Percentiles rank a stretch among this genome's conserved stretches.
phyloP scores from a whole-genome alignment of 2,113 vertebrate genomes.

The Procavia capensis region DNA sequence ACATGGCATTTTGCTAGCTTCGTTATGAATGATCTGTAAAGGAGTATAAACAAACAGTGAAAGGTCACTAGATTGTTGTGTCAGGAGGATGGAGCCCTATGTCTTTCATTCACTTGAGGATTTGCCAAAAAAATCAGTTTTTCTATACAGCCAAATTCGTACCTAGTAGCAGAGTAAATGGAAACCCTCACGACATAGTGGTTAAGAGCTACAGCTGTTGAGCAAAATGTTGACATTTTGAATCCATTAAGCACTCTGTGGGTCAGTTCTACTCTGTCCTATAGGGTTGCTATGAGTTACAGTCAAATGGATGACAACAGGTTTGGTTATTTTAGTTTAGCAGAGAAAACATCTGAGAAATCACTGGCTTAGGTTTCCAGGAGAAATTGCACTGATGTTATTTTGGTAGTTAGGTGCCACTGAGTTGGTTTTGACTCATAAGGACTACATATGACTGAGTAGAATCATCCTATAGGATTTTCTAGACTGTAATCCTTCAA shows the following conservation, averaged over 20 bases:
- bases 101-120: neutral
- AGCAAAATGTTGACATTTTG: too few relatives aligned
- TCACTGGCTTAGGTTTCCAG: neutral
- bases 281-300: too few relatives aligned
- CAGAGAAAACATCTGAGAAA: neutral
- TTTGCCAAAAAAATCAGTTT: neutral
- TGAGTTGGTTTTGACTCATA: too few relatives aligned
- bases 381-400: neutral
- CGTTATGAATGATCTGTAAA: neutral
- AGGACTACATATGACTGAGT: too few relatives aligned
- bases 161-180: neutral
- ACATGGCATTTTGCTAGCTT: neutral
- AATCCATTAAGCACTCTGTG: too few relatives aligned
- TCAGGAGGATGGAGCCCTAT: neutral
- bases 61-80: neutral
- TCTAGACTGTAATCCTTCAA: neutral
- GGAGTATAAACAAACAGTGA: neutral
- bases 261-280: too few relatives aligned
- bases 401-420: too few relatives aligned
- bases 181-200: too few relatives aligned
- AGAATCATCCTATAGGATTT: neutral
- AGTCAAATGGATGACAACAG: too few relatives aligned
- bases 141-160: neutral
- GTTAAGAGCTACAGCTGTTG: too few relatives aligned
- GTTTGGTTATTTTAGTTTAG: too few relatives aligned